These are phyloP conservation scores for Cyaniris semiargus DNA, from an alignment of 2,888 invertebrate genomes.

Conservation along the genomic window DNA sequence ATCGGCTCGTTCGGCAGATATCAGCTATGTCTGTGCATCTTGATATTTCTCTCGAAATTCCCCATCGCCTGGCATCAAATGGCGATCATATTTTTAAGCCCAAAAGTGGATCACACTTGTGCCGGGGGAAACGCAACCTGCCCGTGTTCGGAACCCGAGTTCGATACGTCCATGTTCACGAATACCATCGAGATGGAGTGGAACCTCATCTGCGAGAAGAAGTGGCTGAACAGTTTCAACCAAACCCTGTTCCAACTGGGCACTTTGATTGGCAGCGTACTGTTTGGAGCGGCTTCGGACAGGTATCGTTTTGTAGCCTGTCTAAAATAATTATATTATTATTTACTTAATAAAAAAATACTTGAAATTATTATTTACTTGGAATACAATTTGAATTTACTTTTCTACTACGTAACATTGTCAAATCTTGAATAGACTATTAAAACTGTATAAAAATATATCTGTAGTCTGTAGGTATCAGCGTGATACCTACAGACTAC, in stretches of 20 bases:
- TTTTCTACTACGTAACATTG: background rate
- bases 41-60: conserved; percentile 68
- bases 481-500: no score
- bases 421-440: background rate
- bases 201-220: conserved; percentile 85
- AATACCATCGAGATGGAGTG: conserved; percentile 88
- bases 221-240: conserved; percentile 83
- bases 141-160: conserved; percentile 80
- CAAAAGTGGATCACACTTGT: conserved; percentile 62
- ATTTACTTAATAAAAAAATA: background rate
- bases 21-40: conserved; percentile 65
- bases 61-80: conserved; percentile 76
- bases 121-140: conserved; percentile 61
- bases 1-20: conserved; percentile 78
- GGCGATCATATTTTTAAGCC: conserved; percentile 75
- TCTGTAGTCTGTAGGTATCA: no score
- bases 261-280: conserved; percentile 85
- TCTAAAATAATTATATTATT: no score
- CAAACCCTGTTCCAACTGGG: conserved; percentile 89
- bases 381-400: background rate
- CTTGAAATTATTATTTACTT: background rate
- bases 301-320: conserved; percentile 67
- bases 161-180: conserved; percentile 83
- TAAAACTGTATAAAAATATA: background rate
- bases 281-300: conserved; percentile 88